phyloP scores from a whole-genome alignment of 2,797 vertebrate genomes.

The Spinibarbus caldwelli region DNA sequence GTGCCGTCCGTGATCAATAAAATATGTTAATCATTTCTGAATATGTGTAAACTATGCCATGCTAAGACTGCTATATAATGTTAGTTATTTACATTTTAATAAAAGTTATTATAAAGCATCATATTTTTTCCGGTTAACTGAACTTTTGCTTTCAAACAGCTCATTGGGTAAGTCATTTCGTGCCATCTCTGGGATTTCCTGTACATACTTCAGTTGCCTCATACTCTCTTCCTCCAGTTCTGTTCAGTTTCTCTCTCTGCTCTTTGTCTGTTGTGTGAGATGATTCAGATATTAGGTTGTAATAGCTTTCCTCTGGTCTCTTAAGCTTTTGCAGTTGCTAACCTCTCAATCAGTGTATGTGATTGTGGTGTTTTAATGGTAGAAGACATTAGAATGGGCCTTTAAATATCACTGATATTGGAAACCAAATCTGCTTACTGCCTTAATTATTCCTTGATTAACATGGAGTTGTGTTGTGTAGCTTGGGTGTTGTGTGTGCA shows the following conservation, averaged over 20 bases:
- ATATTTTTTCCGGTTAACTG: not conserved
- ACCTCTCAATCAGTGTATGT: constrained; percentile 6
- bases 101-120: not conserved
- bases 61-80: not conserved
- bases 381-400: not conserved
- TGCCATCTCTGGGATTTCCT: constrained; percentile 11
- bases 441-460: constrained; percentile 10
- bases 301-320: constrained; percentile 9
- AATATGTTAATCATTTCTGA: not conserved
- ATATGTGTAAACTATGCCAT: not conserved
- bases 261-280: constrained; percentile 23
- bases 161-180: constrained; percentile 27
- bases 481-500: constrained; percentile 30
- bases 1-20: not conserved
- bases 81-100: not conserved
- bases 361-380: constrained; percentile 5
- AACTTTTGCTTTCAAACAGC: constrained; percentile 15
- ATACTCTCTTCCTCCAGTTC: not conserved
- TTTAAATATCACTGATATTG: not conserved
- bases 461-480: constrained; percentile 17
- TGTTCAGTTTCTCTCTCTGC: not conserved
- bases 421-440: not conserved
- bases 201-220: not conserved
- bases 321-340: constrained; percentile 25
- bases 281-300: constrained; percentile 27